Base-by-base conservation (phyloP, 2,113 vertebrate species). In the Tringa solitaria region DNA sequence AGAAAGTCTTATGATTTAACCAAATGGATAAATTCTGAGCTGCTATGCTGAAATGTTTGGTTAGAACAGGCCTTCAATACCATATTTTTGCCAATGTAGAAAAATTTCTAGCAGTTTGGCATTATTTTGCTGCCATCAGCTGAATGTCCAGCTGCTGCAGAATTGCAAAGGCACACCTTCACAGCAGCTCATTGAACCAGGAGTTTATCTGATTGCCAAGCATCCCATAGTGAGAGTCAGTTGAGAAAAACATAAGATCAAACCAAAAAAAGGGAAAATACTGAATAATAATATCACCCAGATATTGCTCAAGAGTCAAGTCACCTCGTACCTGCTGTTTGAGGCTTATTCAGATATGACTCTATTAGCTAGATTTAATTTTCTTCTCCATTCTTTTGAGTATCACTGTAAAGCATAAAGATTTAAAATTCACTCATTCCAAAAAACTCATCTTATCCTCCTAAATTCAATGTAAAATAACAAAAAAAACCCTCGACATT, bases 401-500 rank as follows among this genome's bases (percentile, higher is more conserved):
- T 73, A 85, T 48, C 28, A 35, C 24, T 67, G 9, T 54, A 94
- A 90, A 94, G 75, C 16, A 64, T 20, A 32, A 78, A 12, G 5
- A 26, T 80, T 80, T 78, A 70, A 80, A 93, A 90, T 46, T 67
- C 6, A 27, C 32, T 88, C 4, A 33, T 43, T 72, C 8, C 1
- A 70, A 87, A 81, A 19, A 1, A 1, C 2, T 57, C 10, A 43
- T 33, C 7, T 14, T 82, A 78, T 53, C 5, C 6, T 41, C 61
- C 35, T 72, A 78, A 91, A 63, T 60, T 78, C 18, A 92, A 23
- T 41, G 5, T 51, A 81, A 85, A 91, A 67, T n/a, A 30, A 89
- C 13, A 53, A 84, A 79, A 79, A 7, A 4, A 0, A 0, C 8
- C 5, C 11, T 82, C 8, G 32, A 50, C 0, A 11, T 74, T 51